Base-by-base conservation (phyloP, 2,113 vertebrate genomes). In the Herpetotheres cachinnans region DNA sequence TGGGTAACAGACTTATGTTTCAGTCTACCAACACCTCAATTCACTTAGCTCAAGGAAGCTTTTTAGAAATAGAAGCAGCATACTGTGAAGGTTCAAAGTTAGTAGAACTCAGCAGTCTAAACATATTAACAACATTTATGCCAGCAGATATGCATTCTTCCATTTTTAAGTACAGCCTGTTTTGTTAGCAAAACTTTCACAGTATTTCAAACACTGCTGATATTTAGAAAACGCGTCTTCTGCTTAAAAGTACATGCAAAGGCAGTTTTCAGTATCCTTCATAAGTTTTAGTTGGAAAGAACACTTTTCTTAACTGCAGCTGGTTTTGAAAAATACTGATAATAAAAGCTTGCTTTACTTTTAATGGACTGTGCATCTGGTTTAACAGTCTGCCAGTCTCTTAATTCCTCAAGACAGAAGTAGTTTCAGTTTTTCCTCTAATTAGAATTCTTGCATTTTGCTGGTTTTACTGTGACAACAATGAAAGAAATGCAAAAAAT, bases 291-390 rank as follows among this genome's bases (percentile, higher is more conserved):
- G 12, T 7, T 47, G 47, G 59, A 94, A 96, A 67, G 67, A 90
- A 55, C 9, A 38, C 4, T 90, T 96, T 85, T 71, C 21, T 63
- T 74, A 81, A 82, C 25, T 80, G 55, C 62, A 93, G 62, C 38
- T 95, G 66, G 21, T 91, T 95, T 96, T 85, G 58, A 87, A 90
- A 92, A 89, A 86, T 50, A 56, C 27, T 77, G n/a, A 71, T 87
- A 93, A 92, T 92, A 89, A 96, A 71, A 87, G 7, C 13, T 46
- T 89, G 9, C 3, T 62, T 86, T 86, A 49, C 22, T 59, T 83
- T 74, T 91, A 95, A 82, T 89, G 40, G 38, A 59, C 63, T 66
- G 17, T 38, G 26, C 12, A 7, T 86, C 79, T 82, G 25, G 49
- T 74, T 93, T 92, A 67, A 72, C 21, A 72, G 58, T 85, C 22